Conservation (phyloP, 2,113 vertebrate genomes). For the Nannospalax galili region DNA sequence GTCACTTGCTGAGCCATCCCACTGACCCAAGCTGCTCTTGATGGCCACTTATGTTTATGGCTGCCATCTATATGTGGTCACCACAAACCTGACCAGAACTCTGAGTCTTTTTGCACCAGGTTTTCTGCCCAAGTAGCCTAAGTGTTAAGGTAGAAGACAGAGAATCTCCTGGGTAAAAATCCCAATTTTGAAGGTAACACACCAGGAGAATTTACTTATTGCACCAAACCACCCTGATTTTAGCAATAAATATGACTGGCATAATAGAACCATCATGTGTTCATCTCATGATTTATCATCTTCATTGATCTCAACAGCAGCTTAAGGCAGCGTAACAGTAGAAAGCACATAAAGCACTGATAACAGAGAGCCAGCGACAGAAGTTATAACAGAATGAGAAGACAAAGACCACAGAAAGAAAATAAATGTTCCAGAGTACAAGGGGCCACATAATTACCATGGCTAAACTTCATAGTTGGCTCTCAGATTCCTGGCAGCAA, state of each 20-base stretch:
- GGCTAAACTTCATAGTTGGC: conserved; percentile 30
- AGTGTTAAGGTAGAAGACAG: conserved; percentile 11
- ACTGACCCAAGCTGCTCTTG: neutral
- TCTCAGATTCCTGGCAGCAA: conserved; percentile 52
- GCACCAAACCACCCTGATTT: neutral
- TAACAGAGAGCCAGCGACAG: neutral
- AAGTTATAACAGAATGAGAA: conserved; percentile 30
- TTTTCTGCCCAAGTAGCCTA: neutral
- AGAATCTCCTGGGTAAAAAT: neutral
- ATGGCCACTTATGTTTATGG: neutral
- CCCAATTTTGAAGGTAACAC: neutral
- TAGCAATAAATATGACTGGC: neutral
- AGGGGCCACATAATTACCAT: neutral
- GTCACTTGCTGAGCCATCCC: no score
- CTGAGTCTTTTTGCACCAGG: neutral
- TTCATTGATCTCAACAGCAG: neutral
- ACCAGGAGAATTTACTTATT: neutral
- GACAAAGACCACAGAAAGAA: neutral
- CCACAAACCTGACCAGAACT: neutral
- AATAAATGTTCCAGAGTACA: neutral
- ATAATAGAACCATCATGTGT: neutral
- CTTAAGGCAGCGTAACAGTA: neutral
- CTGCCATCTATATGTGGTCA: neutral
- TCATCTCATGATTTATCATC: conserved; percentile 12
- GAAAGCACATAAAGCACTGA: neutral